Percentiles rank a stretch among this genome's conserved stretches.
phyloP scores from a whole-genome alignment of 2,797 vertebrate genomes.

The Menidia menidia region DNA sequence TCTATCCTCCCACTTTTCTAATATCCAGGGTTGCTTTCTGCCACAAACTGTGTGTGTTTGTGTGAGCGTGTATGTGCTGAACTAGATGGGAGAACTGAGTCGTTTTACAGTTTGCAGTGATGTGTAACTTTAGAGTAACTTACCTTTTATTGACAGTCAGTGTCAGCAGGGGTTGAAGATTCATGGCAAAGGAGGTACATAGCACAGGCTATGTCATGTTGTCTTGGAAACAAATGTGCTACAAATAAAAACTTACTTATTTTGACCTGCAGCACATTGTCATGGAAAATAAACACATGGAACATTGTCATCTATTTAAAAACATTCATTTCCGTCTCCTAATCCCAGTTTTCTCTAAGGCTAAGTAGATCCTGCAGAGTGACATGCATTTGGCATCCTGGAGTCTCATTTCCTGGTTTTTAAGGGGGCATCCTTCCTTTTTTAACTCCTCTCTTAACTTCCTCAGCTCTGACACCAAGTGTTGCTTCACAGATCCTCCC shows the following conservation, averaged over 20 bases:
- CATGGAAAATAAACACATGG: neutral
- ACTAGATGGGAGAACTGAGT: slow-evolving; percentile 23
- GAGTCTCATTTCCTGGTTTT: slow-evolving; percentile 94
- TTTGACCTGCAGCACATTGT: slow-evolving; percentile 14
- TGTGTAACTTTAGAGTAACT: slow-evolving; percentile 28
- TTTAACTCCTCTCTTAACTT: slow-evolving; percentile 82
- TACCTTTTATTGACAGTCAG: slow-evolving; percentile 39
- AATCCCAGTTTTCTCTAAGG: slow-evolving; percentile 27
- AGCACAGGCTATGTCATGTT: slow-evolving; percentile 12
- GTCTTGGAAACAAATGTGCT: slow-evolving; percentile 39
- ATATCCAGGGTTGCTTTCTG: slow-evolving; percentile 59
- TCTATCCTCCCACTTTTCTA: slow-evolving; percentile 65
- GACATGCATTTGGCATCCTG: slow-evolving; percentile 91
- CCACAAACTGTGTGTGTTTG: slow-evolving; percentile 13
- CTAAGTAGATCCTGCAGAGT: slow-evolving; percentile 36
- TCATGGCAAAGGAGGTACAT: slow-evolving; percentile 22
- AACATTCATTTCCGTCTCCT: slow-evolving; percentile 2
- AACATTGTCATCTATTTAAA: slow-evolving; percentile 2
- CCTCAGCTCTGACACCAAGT: slow-evolving; percentile 83
- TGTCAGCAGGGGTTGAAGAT: slow-evolving; percentile 29
- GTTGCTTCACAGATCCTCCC: slow-evolving; percentile 54
- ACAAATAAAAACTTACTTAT: slow-evolving; percentile 46
- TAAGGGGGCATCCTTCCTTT: slow-evolving; percentile 94
- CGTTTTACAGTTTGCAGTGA: slow-evolving; percentile 29
- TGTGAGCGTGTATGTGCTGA: slow-evolving; percentile 3